Percentiles rank a stretch among this genome's conserved stretches.
phyloP scores from a whole-genome alignment of 1,140 invertebrate genomes.

The Scaptodrosophila lebanonensis region DNA sequence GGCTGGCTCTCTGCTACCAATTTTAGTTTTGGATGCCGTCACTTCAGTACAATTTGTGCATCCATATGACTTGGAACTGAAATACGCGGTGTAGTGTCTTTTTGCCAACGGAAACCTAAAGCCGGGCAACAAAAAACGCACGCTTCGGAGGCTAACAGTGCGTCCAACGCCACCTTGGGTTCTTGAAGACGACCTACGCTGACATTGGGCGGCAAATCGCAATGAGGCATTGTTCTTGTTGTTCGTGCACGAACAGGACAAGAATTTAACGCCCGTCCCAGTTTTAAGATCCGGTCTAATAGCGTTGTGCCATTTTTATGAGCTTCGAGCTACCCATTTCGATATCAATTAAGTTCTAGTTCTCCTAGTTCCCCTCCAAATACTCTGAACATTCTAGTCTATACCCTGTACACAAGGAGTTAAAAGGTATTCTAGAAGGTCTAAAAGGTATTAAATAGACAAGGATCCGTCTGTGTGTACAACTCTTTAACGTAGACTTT shows the following conservation, averaged over 20 bases:
- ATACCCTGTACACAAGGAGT: too few relatives aligned
- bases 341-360: too few relatives aligned
- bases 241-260: constrained; percentile 62
- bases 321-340: too few relatives aligned
- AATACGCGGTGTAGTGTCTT: constrained; percentile 13
- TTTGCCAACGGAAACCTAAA: background rate
- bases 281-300: too few relatives aligned
- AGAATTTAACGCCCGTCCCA: constrained; percentile 26
- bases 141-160: background rate
- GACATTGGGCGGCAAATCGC: constrained; percentile 27
- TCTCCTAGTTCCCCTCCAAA: too few relatives aligned
- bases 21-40: constrained; percentile 48
- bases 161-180: too few relatives aligned
- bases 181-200: constrained; percentile 45
- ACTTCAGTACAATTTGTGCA: constrained; percentile 65
- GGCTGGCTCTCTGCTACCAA: constrained; percentile 11
- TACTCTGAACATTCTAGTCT: too few relatives aligned
- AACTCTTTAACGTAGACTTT: too few relatives aligned
- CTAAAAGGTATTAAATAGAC: too few relatives aligned
- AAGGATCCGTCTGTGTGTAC: too few relatives aligned
- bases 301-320: too few relatives aligned
- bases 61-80: constrained; percentile 52
- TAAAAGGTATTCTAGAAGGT: too few relatives aligned
- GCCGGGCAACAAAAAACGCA: constrained; percentile 17
- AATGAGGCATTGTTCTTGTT: constrained; percentile 3